Percentiles rank a stretch among this genome's conserved stretches.
Evolutionary conservation across 2,113 vertebrate genomes (phyloP).

Genomic region (Felis chaus): DNA sequence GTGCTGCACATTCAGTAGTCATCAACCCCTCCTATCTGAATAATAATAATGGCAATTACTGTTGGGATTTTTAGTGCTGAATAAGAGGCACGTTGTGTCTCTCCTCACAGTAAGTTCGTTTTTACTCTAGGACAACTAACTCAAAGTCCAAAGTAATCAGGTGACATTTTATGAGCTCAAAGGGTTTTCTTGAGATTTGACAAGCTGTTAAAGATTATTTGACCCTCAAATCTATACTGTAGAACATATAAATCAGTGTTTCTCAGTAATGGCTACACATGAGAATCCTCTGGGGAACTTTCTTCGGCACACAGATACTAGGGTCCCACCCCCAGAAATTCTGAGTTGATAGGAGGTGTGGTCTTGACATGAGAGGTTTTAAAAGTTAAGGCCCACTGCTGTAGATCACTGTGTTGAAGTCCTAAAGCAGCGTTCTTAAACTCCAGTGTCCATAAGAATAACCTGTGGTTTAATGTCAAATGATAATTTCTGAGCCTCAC

Average conservation of each 20-base stretch:
- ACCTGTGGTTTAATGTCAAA: background rate
- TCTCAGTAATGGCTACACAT: background rate
- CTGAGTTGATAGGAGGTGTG: background rate
- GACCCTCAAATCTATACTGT: background rate
- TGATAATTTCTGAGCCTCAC: background rate
- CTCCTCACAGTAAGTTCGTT: background rate
- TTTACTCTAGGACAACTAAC: background rate
- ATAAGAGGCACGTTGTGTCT: background rate
- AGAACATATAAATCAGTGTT: background rate
- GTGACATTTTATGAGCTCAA: conserved; percentile 6
- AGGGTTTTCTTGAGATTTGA: background rate
- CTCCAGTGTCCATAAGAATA: background rate
- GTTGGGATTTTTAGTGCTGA: background rate
- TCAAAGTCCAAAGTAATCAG: background rate
- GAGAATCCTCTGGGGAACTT: background rate
- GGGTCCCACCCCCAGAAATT: background rate
- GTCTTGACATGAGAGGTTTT: background rate
- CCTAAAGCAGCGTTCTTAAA: background rate
- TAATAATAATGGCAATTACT: background rate
- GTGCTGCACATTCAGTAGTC: too few relatives aligned
- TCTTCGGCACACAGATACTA: background rate
- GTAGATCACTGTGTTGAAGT: background rate
- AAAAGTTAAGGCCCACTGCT: background rate
- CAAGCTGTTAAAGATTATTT: background rate
- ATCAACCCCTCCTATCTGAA: background rate